Evolutionary conservation across 1,140 invertebrate species (phyloP).

Genomic region (Archivesica marissinica): DNA sequence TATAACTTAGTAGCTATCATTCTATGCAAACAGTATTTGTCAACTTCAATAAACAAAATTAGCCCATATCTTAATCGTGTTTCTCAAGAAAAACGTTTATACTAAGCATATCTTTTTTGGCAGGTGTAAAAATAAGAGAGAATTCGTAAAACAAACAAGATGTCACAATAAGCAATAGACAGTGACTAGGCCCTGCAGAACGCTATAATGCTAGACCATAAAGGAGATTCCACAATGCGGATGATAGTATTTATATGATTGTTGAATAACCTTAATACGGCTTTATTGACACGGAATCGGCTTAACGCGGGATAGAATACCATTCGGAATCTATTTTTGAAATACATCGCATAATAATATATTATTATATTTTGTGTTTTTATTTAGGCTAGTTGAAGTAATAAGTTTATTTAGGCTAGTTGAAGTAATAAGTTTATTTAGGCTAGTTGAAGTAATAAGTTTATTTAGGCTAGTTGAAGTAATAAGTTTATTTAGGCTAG

Average conservation of each 20-base stretch:
- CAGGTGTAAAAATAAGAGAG: slow-evolving; percentile 55
- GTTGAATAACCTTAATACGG: slow-evolving; percentile 25
- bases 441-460: too few relatives aligned
- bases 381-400: too few relatives aligned
- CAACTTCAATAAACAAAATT: slow-evolving; percentile 23
- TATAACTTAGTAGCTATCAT: slow-evolving; percentile 32
- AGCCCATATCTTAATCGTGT: slow-evolving; percentile 38
- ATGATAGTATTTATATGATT: neutral
- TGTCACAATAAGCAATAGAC: slow-evolving; percentile 16
- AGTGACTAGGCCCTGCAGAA: too few relatives aligned
- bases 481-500: too few relatives aligned
- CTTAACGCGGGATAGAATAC: slow-evolving; percentile 27
- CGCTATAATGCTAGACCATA: too few relatives aligned
- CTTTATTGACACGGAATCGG: slow-evolving; percentile 54
- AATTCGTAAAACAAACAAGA: slow-evolving; percentile 40
- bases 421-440: too few relatives aligned
- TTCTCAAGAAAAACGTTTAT: slow-evolving; percentile 38
- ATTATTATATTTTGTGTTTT: too few relatives aligned
- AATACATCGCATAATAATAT: too few relatives aligned
- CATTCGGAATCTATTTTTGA: neutral
- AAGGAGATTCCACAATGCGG: too few relatives aligned
- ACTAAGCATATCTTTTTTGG: slow-evolving; percentile 49
- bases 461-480: too few relatives aligned
- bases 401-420: too few relatives aligned
- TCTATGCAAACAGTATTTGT: slow-evolving; percentile 33